Base-by-base conservation (phyloP, 2,888 invertebrate genomes). In the Hedya salicella region DNA sequence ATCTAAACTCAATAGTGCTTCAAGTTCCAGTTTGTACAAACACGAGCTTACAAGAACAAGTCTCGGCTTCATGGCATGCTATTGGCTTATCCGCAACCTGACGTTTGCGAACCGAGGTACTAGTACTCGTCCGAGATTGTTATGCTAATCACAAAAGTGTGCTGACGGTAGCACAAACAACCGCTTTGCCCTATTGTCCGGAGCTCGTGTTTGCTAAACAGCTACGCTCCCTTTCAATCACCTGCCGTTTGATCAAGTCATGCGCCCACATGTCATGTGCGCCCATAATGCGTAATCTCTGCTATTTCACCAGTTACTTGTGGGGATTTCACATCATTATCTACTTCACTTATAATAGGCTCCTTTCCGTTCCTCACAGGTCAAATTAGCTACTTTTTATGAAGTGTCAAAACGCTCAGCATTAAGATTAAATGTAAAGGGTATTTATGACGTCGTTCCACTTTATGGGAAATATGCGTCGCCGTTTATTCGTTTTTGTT, bases 211-310 rank as follows among this genome's bases (percentile, higher is more conserved):
- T 87, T 87, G 78, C 76, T 69, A 74, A 74, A 71, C 75, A 73
- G 73, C 76, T 75, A 73, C 81, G 76, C 80, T 84, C 80, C 80
- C 84, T 85, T 87, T 87, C 85, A 88, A 87, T 87, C 83, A 76
- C 72, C 75, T 75, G 75, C 71, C 78, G 82, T 80, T 82, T 81
- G 81, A 82, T 84, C 78, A 83, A 72, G 62, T 66, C 65, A 67
- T 68, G 65, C 70, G 73, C 73, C 75, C 73, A 71, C 72, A 71
- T 73, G 75, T 17, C 53, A 19, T 39, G 48, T 59, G 44, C 48
- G 50, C 44, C 3, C 19, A 75, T 78, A 77, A 79, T 78, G 77
- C 9, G 52, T 76, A 77, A 79, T 79, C 71, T 71, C 71, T 70
- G 6, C 39, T 21, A 13, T 25, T 59, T 16, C 25, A 39, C 50